phyloP scores from a whole-genome alignment of 2,888 invertebrate species.

The Epinotia nisella region DNA sequence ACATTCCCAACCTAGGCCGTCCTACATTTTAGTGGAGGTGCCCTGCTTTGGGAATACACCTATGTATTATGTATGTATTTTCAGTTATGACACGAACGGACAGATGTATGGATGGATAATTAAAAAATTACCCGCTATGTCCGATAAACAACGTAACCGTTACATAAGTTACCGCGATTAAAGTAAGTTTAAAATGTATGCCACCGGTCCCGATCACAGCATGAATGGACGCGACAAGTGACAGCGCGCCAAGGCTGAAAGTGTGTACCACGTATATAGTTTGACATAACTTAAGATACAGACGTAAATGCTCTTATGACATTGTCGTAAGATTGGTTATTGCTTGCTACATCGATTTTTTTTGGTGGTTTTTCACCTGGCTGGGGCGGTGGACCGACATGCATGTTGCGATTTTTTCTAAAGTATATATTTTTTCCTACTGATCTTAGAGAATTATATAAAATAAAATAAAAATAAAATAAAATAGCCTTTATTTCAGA shows the following conservation, averaged over 20 bases:
- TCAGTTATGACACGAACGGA: not conserved
- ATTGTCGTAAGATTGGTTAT: not conserved
- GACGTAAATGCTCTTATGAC: not conserved
- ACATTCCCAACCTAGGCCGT: too few relatives aligned
- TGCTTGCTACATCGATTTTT: not conserved
- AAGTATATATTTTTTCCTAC: too few relatives aligned
- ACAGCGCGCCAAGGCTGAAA: conserved; percentile 36
- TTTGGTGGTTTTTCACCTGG: conserved; percentile 14
- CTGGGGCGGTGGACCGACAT: conserved; percentile 2
- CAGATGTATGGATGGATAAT: not conserved
- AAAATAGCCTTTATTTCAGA: too few relatives aligned
- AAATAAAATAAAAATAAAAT: too few relatives aligned
- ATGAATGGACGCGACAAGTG: conserved; percentile 48
- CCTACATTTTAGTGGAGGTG: too few relatives aligned
- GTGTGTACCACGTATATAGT: conserved; percentile 25
- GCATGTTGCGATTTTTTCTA: conserved; percentile 9
- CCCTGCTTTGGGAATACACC: too few relatives aligned
- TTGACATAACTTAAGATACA: conserved; percentile 3
- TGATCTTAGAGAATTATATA: too few relatives aligned
- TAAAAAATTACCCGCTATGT: not conserved
- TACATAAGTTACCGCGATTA: conserved; percentile 30
- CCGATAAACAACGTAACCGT: not conserved
- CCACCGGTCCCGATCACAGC: conserved; percentile 26
- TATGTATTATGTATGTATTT: too few relatives aligned
- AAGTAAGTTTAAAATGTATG: not conserved